Evolutionary conservation across 1,140 invertebrate genomes (phyloP), one percentile per base, ranked within the genome.

Genomic region (Diachasmimorpha longicaudata): DNA sequence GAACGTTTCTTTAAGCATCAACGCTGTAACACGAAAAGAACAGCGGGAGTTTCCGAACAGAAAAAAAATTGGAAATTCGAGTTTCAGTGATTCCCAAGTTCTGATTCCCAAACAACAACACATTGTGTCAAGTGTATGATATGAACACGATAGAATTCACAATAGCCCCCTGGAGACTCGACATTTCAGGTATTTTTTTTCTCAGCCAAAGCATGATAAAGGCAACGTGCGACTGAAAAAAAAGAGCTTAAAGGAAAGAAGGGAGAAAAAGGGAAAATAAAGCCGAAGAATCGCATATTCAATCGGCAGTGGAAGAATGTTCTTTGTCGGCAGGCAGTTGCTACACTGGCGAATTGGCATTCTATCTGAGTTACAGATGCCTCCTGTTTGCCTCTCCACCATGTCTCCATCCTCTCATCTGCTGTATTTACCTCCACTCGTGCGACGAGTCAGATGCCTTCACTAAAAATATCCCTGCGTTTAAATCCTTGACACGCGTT

Each of bases 341-440:
- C 39, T 66, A 73, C 79, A 78, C 78, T 81, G 77, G 77, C 81
- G 81, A 82, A 83, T 84, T 82, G 82, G 77, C 80, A 81, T 83
- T 83, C 79, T 78, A 81, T 83, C 81, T 82, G 82, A 82, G 79
- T 81, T 82, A 82, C 82, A 81, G 77, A 52, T 72, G 77, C 74
- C 39, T 68, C 52, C 76, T 78, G 74, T 76, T 79, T 73, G 14
- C 48, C n/a, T 19, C 74, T 74, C 74, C 71, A 76, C 77, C 77
- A 74, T 78, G 74, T 78, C 79, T 63, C 74, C 69, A 52, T 72
- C 52, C 39, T 21, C 52, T 42, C 16, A 66, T 58, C 44, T 67
- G 39, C 63, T 46, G 19, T 52, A 52, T 42, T 42, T 42, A 42
- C 46, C 63, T 71, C 69, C 23, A 48, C 48, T 46, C 37, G 9